Base-by-base conservation (phyloP, 2,113 vertebrate species). In the Psophia crepitans region DNA sequence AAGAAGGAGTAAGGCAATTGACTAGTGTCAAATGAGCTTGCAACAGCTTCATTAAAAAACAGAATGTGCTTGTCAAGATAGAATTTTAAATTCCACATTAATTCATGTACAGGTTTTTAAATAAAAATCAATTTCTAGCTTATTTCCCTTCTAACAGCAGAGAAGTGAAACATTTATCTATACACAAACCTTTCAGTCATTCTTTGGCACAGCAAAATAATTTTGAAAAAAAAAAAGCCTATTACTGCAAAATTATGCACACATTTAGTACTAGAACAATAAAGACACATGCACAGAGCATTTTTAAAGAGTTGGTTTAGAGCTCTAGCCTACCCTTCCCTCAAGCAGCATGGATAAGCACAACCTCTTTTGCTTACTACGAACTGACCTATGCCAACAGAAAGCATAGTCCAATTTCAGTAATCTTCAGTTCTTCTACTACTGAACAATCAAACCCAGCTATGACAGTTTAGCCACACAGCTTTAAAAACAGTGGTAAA, bases 281-380 rank as follows among this genome's bases (percentile, higher is more conserved):
- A 51, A 44, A 85, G 37, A 75, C 12, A 76, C 6, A 60, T 5
- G 12, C 3, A 19, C 0, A 28, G 3, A 5, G 0, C 41, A 89
- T 18, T 89, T 66, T 24, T n/a, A 12, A 78, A 28, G 3, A 66
- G 6, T 21, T 68, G 12, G 6, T 84, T 65, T 64, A 77, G 3
- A 65, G 39, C 19, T 27, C 5, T n/a, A 20, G 8, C 20, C 27
- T 64, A 57, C 14, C n/a, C 12, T 71, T 70, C 17, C 43, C 32
- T 84, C n/a, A 44, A 70, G n/a, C 13, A 81, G 15, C 8, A 63
- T 1, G 2, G 32, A 35, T 20, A 77, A 80, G 26, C 24, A 69
- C 32, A 21, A 60, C 5, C 5, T 61, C n/a, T 56, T 66, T 30
- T 66, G 26, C 57, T 33, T 49, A 61, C 35, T 65, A 37, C 4